Base-by-base conservation (phyloP, 2,888 invertebrate species). In the Pantelozetes paolii region DNA sequence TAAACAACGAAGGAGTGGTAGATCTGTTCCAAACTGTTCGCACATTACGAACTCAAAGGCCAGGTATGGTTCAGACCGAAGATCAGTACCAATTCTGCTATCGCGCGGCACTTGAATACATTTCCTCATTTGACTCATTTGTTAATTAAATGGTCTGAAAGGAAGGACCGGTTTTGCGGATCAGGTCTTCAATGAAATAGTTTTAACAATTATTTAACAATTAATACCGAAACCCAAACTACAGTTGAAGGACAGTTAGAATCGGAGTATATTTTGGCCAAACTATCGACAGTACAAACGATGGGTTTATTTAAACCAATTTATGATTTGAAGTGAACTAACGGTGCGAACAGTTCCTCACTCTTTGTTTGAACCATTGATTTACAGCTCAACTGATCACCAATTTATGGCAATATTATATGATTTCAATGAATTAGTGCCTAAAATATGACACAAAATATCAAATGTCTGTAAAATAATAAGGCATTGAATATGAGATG, bases 11-110 rank as follows among this genome's bases (percentile, higher is more conserved):
- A 83, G 96, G 96, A 26, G 95, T 97, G 9, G 92, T 99, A 18
- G 99, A 99, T 85, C 92, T 99, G 81, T 99, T 98, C 89, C 98
- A 98, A 85, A 97, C 97, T 0, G 97, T 97, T 77, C 90, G 98
- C 85, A 94, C 97, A 84, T 86, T 99, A 80, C 89, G 99, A 82
- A 97, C 98, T 78, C 98, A 99, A 84, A 88, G 99, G 80, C 96
- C 97, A 77, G 96, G 96, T 79, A 99, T 99, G 98, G 97, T 99
- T 80, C 98, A 99, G 85, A 97, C 98, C 79, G 97, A 97, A 90
- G 97, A 99, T 86, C 98, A 99, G 85, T 99, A 99, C 85, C 95
- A 98, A 84, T 99, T 99, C 86, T 97, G 98, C 85, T 99, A 99
- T 85, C 90, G 95, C 80, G 97, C 99, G 76, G 96, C 97, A 80